Percentiles rank a stretch among this genome's conserved stretches.
Conservation (phyloP, 2,113 vertebrate species). For the Anolis sagrei region DNA sequence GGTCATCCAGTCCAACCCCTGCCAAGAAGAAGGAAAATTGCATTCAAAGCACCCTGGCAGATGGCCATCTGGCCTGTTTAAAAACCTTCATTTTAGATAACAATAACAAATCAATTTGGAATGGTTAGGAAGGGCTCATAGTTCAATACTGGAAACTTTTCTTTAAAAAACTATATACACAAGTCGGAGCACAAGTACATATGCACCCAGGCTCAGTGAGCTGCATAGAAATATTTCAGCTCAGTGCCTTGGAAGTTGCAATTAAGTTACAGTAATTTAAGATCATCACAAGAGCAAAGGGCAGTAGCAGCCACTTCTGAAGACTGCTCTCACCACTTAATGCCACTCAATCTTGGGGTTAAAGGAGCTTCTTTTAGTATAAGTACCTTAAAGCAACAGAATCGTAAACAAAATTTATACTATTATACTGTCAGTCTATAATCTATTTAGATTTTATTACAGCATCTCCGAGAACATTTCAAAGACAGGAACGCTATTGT, state of each 20-base stretch:
- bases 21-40: too few relatives aligned
- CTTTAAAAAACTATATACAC: conserved; percentile 36
- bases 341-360: conserved; percentile 80
- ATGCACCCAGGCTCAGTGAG: conserved; percentile 54
- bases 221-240: conserved; percentile 62
- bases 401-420: conserved; percentile 87
- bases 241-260: conserved; percentile 76
- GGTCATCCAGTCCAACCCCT: too few relatives aligned
- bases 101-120: conserved; percentile 28
- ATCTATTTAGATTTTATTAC: conserved; percentile 83
- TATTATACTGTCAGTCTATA: conserved; percentile 78
- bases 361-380: conserved; percentile 83
- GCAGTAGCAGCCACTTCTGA: conserved; percentile 77
- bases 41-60: too few relatives aligned
- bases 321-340: conserved; percentile 79
- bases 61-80: too few relatives aligned
- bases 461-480: conserved; percentile 73
- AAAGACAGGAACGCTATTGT: conserved; percentile 73
- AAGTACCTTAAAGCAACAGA: conserved; percentile 84
- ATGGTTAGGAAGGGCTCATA: conserved; percentile 44
- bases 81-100: too few relatives aligned
- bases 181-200: conserved; percentile 49
- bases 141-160: accelerated
- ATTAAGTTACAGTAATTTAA: conserved; percentile 86
- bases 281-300: conserved; percentile 83